phyloP scores from a whole-genome alignment of 23 tunicate species.

The Botrylloides violaceus region DNA sequence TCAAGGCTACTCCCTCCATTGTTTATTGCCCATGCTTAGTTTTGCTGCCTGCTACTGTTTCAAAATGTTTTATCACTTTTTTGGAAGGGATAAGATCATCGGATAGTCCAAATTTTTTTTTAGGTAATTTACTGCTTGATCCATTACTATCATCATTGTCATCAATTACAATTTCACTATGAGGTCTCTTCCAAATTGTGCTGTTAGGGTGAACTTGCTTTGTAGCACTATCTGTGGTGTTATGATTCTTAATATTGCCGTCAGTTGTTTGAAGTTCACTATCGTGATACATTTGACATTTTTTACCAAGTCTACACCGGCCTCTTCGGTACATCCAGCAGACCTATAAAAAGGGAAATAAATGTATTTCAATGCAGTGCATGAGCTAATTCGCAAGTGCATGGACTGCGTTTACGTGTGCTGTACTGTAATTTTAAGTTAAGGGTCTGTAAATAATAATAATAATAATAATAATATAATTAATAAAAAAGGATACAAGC shows the following conservation, averaged over 20 bases:
- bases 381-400: too few relatives aligned
- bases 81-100: slow-evolving; percentile 56
- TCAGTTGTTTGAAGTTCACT: slow-evolving; percentile 45
- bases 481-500: too few relatives aligned
- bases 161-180: not conserved
- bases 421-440: too few relatives aligned
- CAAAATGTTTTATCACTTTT: slow-evolving; percentile 50
- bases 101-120: slow-evolving; percentile 60
- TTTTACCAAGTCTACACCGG: slow-evolving; percentile 49
- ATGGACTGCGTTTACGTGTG: too few relatives aligned
- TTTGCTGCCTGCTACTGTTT: slow-evolving; percentile 20
- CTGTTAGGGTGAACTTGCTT: not conserved
- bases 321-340: slow-evolving; percentile 91
- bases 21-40: not conserved
- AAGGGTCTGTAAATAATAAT: too few relatives aligned
- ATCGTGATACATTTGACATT: slow-evolving; percentile 73
- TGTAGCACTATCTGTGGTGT: not conserved
- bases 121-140: slow-evolving; percentile 8
- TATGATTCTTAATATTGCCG: not conserved
- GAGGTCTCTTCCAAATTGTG: not conserved
- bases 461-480: too few relatives aligned
- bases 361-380: not conserved
- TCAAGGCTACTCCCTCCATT: not conserved
- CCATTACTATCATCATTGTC: slow-evolving; percentile 17
- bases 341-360: slow-evolving; percentile 26